phyloP scores from a whole-genome alignment of 2,113 vertebrate genomes.

The Polypterus senegalus region DNA sequence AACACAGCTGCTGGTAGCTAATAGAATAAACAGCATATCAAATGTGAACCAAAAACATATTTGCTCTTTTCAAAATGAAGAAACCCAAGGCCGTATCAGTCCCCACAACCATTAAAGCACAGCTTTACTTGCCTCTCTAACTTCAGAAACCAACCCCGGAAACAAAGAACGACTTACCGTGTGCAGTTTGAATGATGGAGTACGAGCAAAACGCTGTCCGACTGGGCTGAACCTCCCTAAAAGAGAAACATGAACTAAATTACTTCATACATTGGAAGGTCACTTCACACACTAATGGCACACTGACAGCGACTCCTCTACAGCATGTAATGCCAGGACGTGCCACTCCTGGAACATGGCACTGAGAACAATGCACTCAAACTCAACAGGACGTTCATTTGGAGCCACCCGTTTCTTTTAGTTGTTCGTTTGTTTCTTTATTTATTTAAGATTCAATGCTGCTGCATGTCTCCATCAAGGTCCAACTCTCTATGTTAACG shows the following conservation, averaged over 20 bases:
- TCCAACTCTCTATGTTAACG: no score
- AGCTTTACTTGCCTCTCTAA: background rate
- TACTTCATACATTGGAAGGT: background rate
- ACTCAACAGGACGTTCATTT: constrained; percentile 15
- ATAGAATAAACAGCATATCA: no score
- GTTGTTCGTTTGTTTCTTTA: no score
- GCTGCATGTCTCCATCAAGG: no score
- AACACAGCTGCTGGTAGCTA: no score
- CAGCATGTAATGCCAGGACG: constrained; percentile 16
- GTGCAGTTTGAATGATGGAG: constrained; percentile 52
- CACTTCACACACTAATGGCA: background rate
- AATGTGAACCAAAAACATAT: no score
- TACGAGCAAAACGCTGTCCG: constrained; percentile 49
- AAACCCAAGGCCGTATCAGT: background rate
- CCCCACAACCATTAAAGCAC: background rate
- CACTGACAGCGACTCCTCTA: constrained; percentile 14
- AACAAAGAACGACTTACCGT: constrained; percentile 46
- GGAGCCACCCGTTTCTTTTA: background rate
- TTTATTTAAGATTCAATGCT: no score
- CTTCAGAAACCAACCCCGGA: no score
- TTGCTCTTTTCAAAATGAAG: background rate
- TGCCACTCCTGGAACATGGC: constrained; percentile 4
- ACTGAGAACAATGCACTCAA: constrained; percentile 12
- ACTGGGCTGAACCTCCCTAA: constrained; percentile 65
- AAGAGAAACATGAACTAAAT: constrained; percentile 36